Evolutionary conservation across 2,888 invertebrate genomes (phyloP), one percentile per base, ranked within the genome.

Genomic region (Ophonus ardosiacus): DNA sequence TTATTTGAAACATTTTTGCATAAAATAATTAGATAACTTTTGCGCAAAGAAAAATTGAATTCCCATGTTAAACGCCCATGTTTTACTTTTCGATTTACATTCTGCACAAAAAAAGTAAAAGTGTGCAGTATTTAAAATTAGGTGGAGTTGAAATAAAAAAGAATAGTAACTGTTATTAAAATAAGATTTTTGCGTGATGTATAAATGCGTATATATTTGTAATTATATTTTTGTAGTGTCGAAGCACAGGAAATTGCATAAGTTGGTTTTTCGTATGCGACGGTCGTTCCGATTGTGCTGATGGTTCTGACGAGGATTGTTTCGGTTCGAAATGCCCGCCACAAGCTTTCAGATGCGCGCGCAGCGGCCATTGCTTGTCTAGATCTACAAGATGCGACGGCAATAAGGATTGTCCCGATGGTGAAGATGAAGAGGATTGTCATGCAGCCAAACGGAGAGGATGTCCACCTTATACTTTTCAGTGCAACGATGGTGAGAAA

Each of bases 231-330:
- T 31, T 31, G 31, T 21, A 98, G 95, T 98, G 98, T 90, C 95
- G 95, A 40, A 96, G 96, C 81, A 95, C 95, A 80, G 98, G 98
- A 0, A 93, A 94, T 13, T 98, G 98, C 91, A 96, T 98, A 89
- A 97, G 97, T 88, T 97, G 97, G 97, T 97, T 97, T 93, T 97
- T 97, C 91, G 96, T 98, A 4, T 98, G 98, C 91, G 97, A 98
- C 90, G 96, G 96, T 8, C 94, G 96, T 87, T 93, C 94, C 86
- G 97, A 98, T 90, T 98, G 98, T 89, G 93, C 94, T 7, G 97
- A 97, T 89, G 97, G 96, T 18, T 97, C 97, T 0, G 98, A 98
- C 90, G 98, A 98, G 91, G 95, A 95, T 89, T 97, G 97, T 90
- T 92, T 93, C 88, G 93, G 93, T 87, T 92, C 92, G 85, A 92